phyloP scores from a whole-genome alignment of 2,113 vertebrate genomes.

The Grallaria varia region DNA sequence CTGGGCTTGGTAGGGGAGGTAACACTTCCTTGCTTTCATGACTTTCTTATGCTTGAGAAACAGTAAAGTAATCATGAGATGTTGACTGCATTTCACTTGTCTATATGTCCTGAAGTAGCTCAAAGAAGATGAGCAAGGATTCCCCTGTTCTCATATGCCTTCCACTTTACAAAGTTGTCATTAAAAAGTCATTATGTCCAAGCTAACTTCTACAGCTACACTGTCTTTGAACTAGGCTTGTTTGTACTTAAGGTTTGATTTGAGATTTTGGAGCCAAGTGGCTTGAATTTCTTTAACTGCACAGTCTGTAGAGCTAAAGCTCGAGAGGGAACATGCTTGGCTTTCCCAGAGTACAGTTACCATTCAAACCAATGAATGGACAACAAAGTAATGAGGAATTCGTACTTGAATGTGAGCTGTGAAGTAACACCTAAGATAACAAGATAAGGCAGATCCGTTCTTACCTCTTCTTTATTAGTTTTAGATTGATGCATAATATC shows the following conservation, averaged over 20 bases:
- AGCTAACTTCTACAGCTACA: neutral
- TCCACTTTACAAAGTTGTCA: neutral
- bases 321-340: neutral
- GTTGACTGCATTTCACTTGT: neutral
- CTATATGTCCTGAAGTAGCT: neutral
- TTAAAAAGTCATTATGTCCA: neutral
- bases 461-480: neutral
- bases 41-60: neutral
- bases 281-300: neutral
- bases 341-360: neutral
- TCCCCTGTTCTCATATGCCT: neutral
- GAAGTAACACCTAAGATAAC: neutral
- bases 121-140: neutral
- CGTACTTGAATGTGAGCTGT: neutral
- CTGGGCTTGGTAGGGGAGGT: neutral
- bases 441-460: neutral
- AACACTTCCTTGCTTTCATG: neutral
- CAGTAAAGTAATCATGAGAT: neutral
- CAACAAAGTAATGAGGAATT: neutral
- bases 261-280: neutral
- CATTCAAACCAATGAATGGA: neutral
- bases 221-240: neutral
- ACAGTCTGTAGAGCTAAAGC: neutral
- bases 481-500: neutral
- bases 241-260: neutral